phyloP scores from a whole-genome alignment of 92 coral and sea anemone genomes.

The Palythoa grandis region DNA sequence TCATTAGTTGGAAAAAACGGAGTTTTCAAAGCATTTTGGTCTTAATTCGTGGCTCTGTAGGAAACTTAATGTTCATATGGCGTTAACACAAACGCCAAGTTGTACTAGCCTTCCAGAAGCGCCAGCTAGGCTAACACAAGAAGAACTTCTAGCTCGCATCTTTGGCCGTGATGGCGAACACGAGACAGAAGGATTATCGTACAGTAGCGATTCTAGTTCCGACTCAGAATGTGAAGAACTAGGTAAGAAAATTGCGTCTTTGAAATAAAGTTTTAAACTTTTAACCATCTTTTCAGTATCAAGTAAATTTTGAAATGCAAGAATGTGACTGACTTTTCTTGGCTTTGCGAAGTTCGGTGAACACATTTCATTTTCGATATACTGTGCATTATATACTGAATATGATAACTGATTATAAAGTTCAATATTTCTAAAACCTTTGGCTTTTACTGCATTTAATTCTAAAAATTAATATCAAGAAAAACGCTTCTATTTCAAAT shows the following conservation, averaged over 20 bases:
- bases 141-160: conserved; percentile 81
- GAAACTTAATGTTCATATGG: conserved; percentile 56
- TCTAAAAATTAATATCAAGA: neutral
- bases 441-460: neutral
- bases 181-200: conserved; percentile 41
- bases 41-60: conserved; percentile 25
- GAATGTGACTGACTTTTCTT: neutral
- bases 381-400: no score
- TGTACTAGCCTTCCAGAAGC: conserved; percentile 59
- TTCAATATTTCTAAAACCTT: no score
- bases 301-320: neutral
- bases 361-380: neutral
- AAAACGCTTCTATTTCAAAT: neutral
- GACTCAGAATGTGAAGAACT: conserved; percentile 73
- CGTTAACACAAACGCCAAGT: conserved; percentile 77
- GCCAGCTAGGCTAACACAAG: conserved; percentile 67
- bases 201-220: conserved; percentile 74
- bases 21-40: conserved; percentile 1
- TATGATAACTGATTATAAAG: no score
- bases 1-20: conserved; percentile 1
- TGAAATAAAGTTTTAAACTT: neutral
- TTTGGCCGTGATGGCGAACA: conserved; percentile 69
- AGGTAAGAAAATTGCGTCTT: conserved; percentile 57
- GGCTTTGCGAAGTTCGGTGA: neutral
- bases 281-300: neutral